Evolutionary conservation across 30 jellyfish, hydroid and myxozoan genomes (phyloP), one percentile per base, ranked within the genome.

Genomic region (Cassiopea xamachana): DNA sequence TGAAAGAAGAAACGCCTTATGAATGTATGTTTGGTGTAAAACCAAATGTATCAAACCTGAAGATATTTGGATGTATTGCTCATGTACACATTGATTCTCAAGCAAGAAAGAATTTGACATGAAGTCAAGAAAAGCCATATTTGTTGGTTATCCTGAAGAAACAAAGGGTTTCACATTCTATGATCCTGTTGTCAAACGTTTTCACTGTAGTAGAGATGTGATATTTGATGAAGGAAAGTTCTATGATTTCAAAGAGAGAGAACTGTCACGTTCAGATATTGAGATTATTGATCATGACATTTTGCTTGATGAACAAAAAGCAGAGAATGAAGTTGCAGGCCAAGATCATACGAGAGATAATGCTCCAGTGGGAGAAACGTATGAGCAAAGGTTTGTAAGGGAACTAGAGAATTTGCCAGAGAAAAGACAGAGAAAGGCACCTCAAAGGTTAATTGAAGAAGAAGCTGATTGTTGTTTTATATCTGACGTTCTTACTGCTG

Each of bases 41-140:
- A 58, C 92, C 92, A 83, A 55, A 83, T 74, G 89, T 85, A 15
- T 46, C 91, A 77, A 78, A 79, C 75, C 60, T 88, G 73, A 88
- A 61, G 80, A 86, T 88, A 51, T 78, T 77, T 73, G 82, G 90
- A 49, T 81, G 90, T 59, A 18, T 59, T 18, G 80, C 90, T 12
- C 60, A 47, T 60, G 59, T 45, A 15, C 90, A 81, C 60, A 13
- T 58, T 5, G 12, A 7, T 5, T 7, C 69, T 58, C 79, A n/a
- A 10, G 15, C 75, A 9, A 48, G 69, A 58, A 58, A 58, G 69
- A 80, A 39, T 19, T 80, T 10, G 89, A 80, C 39, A 12, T 7
- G 19, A 80, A 80, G 39, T 48, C 89, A 13, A n/a, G 5, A 8
- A 14, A 50, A 48, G 14, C 82, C 7, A 80, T 80, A 17, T 80